Evolutionary conservation across 2,797 vertebrate genomes (phyloP).

Genomic region (Enteromius fasciolatus): DNA sequence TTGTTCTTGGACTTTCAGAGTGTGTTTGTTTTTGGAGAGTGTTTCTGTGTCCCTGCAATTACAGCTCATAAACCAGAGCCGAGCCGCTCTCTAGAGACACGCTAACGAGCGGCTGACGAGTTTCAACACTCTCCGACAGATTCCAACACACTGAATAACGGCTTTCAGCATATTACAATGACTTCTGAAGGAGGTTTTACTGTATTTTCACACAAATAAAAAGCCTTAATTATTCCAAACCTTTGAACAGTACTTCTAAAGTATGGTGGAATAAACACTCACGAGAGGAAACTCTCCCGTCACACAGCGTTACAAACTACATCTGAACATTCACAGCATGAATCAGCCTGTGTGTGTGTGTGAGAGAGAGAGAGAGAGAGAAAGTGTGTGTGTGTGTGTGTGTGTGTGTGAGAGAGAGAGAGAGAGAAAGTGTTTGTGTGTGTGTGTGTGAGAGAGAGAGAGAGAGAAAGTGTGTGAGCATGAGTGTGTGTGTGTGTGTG

Average conservation of each 20-base stretch:
- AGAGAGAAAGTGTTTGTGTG: no score
- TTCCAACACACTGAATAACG: no score
- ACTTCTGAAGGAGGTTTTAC: no score
- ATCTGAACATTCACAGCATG: conserved; percentile 7
- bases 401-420: no score
- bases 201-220: background rate
- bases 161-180: no score
- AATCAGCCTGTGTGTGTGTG: background rate
- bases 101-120: background rate
- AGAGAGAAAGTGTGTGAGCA: background rate
- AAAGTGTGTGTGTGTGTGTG: background rate
- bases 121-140: no score
- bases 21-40: conserved; percentile 34
- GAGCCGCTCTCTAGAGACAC: background rate
- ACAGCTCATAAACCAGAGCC: background rate
- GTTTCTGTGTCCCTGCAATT: background rate
- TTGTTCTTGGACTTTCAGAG: background rate
- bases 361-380: no score
- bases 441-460: background rate
- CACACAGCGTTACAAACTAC: background rate
- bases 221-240: background rate
- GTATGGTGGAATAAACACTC: background rate
- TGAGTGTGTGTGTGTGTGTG: background rate
- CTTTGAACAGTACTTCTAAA: background rate
- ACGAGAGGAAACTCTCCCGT: background rate